Conservation (phyloP, 2,113 vertebrate genomes). For the Chloroceryle aenea region DNA sequence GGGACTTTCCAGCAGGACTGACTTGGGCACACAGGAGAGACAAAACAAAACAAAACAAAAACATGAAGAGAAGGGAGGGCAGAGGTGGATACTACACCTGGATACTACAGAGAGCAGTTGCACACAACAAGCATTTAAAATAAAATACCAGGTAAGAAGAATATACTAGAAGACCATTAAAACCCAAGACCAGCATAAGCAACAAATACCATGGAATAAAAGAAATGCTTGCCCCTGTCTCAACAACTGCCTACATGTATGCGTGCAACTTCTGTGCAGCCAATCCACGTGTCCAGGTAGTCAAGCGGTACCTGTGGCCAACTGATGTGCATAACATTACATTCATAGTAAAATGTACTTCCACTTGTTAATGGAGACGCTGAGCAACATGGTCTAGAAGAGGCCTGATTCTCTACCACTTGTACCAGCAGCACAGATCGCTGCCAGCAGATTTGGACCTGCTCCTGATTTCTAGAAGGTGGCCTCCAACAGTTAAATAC, state of each 20-base stretch:
- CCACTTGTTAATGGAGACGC: background rate
- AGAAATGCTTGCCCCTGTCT: background rate
- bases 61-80: background rate
- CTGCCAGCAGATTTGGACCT: background rate
- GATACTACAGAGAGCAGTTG: constrained; percentile 10
- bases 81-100: background rate
- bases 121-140: constrained; percentile 39
- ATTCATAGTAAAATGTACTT: background rate
- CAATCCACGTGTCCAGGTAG: background rate
- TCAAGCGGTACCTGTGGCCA: background rate
- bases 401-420: background rate
- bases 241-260: background rate
- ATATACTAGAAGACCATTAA: background rate
- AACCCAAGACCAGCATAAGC: constrained; percentile 8
- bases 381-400: background rate
- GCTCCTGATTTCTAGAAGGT: background rate
- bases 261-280: background rate
- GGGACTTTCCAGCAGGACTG: background rate
- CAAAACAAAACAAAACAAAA: background rate
- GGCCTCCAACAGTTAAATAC: background rate
- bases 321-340: rapidly evolving
- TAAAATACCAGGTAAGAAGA: constrained; percentile 1
- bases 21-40: background rate
- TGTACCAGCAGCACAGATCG: background rate
- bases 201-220: background rate